Conservation (phyloP, 2,113 vertebrate species). For the Indicator maculatus region DNA sequence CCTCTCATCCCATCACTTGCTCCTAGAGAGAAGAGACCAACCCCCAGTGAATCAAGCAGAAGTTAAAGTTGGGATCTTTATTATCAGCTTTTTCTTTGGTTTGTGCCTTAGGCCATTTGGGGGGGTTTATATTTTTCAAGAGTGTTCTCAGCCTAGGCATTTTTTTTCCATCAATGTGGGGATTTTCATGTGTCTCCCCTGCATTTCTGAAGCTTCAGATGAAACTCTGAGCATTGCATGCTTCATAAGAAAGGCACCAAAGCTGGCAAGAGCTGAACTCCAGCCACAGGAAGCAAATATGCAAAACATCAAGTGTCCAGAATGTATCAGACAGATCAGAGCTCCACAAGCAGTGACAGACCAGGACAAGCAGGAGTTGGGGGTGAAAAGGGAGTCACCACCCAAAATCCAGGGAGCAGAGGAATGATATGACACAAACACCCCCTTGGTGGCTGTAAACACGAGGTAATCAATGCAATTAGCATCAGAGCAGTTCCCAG, state of each 20-base stretch:
- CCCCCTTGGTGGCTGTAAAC: neutral
- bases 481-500: neutral
- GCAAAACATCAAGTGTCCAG: neutral
- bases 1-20: too few relatives aligned
- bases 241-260: slow-evolving; percentile 16
- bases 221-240: neutral
- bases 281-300: neutral
- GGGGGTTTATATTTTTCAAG: neutral
- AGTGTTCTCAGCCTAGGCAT: neutral
- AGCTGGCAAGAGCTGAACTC: neutral
- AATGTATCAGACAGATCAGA: neutral
- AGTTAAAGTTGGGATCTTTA: neutral
- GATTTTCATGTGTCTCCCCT: neutral
- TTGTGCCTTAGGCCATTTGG: neutral
- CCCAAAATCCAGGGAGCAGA: neutral
- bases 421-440: neutral
- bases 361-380: neutral
- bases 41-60: neutral
- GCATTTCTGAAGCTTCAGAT: neutral
- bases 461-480: neutral
- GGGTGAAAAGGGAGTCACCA: neutral
- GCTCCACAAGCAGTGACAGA: neutral
- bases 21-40: too few relatives aligned
- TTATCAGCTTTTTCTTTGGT: neutral
- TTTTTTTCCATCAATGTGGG: neutral